Evolutionary conservation across 2,888 invertebrate species (phyloP), one percentile per base, ranked within the genome.

Genomic region (Hedychridium roseum): DNA sequence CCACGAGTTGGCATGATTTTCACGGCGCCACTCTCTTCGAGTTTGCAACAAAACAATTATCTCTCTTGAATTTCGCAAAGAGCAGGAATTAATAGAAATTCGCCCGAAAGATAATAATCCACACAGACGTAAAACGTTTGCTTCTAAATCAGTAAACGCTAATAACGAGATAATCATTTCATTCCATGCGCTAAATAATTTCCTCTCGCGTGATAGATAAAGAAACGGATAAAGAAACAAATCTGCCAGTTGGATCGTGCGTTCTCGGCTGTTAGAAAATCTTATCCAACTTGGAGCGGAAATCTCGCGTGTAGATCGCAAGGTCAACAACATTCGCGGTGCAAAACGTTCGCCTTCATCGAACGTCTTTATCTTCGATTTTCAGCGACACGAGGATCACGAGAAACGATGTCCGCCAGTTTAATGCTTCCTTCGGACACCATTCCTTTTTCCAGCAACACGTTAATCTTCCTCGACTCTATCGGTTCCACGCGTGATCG

Each of bases 311-410:
- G 35, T 30, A 14, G 23, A 32, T 38, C 5, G 32, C 69, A 69
- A 70, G 70, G 71, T 60, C 53, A 69, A 65, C 69, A 67, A 68
- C 70, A 70, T 66, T 70, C 68, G 60, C 66, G 51, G 21, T 43
- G 27, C 11, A 35, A 43, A 16, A 36, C 11, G 17, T 32, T 34
- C 18, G 20, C 15, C 6, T 23, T 35, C 23, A 2, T 9, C 9
- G 32, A 4, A 9, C 6, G 32, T 15, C n/a, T n/a, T n/a, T n/a
- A n/a, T n/a, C n/a, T n/a, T n/a, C n/a, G n/a, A n/a, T n/a, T n/a
- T 32, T 14, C 5, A 32, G 14, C 32, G 32, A 3, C 4, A 14
- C 12, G 2, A 32, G 32, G 32, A 32, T 16, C 32, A 15, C 32
- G 32, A 32, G 16, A 32, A 26, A 31, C 27, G 18, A 30, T 43